These are phyloP conservation scores for Yponomeuta cagnagella DNA, from an alignment of 2,888 invertebrate species.

Conservation along the genomic window DNA sequence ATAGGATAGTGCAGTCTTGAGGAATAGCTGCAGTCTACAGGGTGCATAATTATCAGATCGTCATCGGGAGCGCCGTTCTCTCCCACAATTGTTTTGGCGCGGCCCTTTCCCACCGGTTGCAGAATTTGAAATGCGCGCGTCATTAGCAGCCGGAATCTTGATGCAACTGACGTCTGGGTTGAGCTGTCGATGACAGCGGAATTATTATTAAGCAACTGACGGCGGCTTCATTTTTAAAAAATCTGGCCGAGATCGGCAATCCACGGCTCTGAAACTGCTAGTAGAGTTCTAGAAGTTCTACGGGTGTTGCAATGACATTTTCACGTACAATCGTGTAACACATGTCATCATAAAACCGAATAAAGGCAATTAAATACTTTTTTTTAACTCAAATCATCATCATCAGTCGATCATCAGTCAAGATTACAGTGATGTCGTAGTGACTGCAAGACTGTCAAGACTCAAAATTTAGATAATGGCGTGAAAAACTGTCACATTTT, in stretches of 20 bases:
- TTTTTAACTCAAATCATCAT: no score
- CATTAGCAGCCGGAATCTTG: slow-evolving; percentile 14
- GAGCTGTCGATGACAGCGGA: neutral
- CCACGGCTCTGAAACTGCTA: neutral
- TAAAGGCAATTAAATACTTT: no score
- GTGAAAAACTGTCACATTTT: no score
- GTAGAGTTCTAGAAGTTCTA: no score
- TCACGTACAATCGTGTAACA: no score
- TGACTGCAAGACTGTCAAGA: no score
- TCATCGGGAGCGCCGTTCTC: slow-evolving; percentile 19
- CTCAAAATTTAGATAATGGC: no score
- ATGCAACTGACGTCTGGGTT: neutral
- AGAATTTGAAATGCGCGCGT: slow-evolving; percentile 15
- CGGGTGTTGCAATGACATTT: no score
- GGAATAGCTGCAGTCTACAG: neutral
- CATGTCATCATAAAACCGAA: no score
- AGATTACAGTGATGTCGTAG: no score
- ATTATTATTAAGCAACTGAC: neutral
- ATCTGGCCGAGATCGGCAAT: neutral
- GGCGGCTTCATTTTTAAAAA: neutral
- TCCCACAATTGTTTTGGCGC: slow-evolving; percentile 23
- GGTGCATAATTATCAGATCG: slow-evolving; percentile 18
- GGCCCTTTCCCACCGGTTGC: slow-evolving; percentile 19
- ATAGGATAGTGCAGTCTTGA: neutral
- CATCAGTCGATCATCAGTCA: no score